Evolutionary conservation across 2,113 vertebrate species (phyloP).

Genomic region (Pelecanoides urinatrix): DNA sequence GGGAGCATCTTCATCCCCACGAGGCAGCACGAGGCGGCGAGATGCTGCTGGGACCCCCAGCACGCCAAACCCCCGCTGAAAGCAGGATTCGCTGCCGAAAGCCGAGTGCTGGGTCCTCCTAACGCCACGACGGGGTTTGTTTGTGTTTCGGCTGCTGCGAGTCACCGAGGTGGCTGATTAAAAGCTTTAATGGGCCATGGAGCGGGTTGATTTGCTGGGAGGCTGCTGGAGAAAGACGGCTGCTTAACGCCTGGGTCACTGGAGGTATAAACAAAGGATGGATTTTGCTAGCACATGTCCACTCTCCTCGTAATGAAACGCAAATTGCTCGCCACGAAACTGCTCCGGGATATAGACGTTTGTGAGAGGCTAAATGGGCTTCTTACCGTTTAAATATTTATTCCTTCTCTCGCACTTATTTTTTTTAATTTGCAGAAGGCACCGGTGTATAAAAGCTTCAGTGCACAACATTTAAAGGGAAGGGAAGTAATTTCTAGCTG

Average conservation of each 20-base stretch:
- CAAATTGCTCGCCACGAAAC: not conserved
- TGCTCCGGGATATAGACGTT: not conserved
- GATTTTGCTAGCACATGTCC: not conserved
- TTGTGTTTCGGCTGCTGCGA: not conserved
- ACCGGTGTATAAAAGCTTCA: not conserved
- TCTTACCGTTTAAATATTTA: not conserved
- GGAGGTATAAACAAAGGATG: not conserved
- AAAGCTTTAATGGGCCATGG: not conserved
- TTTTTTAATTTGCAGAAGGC: not conserved
- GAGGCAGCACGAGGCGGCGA: not conserved
- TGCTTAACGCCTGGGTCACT: not conserved
- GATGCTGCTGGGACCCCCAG: not conserved
- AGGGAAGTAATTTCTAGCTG: not conserved
- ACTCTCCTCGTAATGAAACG: not conserved
- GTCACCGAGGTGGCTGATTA: not conserved
- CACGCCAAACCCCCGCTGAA: no score
- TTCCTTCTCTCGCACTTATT: not conserved
- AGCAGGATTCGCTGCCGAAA: not conserved
- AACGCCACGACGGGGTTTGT: fast-evolving
- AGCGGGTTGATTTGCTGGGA: not conserved
- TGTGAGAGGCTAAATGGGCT: not conserved
- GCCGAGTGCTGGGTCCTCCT: fast-evolving
- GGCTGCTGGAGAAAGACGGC: not conserved
- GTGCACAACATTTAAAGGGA: not conserved
- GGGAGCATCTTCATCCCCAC: fast-evolving